Evolutionary conservation across 2,797 vertebrate genomes (phyloP).

Genomic region (Syndactyla subalaris): DNA sequence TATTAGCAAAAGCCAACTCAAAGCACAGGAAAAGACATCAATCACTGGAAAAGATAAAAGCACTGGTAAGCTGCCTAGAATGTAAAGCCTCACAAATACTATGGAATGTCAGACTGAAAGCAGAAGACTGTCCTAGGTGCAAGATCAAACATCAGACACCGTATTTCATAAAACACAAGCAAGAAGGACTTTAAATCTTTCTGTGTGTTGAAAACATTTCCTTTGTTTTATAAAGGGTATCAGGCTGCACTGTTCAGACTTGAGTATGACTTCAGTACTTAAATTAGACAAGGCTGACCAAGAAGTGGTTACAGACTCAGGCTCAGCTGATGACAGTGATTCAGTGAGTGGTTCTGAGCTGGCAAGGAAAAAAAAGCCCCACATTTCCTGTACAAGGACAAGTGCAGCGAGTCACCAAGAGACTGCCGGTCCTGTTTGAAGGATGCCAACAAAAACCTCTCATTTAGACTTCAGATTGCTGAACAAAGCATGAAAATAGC

Average conservation of each 20-base stretch:
- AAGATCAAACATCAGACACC: slow-evolving; percentile 26
- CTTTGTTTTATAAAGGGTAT: neutral
- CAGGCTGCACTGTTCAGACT: slow-evolving; percentile 8
- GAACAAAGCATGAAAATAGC: slow-evolving; percentile 35
- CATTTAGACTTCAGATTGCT: neutral
- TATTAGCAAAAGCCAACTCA: neutral
- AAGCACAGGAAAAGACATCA: slow-evolving; percentile 22
- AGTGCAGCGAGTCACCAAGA: neutral
- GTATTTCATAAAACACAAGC: neutral
- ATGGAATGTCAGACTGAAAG: neutral
- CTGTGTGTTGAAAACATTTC: neutral
- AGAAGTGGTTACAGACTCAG: slow-evolving; percentile 38
- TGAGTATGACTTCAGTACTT: neutral
- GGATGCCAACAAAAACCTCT: slow-evolving; percentile 12
- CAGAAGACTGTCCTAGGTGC: neutral
- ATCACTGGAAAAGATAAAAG: slow-evolving; percentile 12
- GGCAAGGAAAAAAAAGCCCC: slow-evolving; percentile 39
- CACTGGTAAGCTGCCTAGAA: neutral
- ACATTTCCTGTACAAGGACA: slow-evolving; percentile 42
- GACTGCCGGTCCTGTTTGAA: neutral
- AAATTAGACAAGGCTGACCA: slow-evolving; percentile 32
- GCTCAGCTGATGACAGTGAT: slow-evolving; percentile 68
- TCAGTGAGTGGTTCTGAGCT: slow-evolving; percentile 54
- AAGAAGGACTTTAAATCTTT: neutral
- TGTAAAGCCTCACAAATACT: neutral